Evolutionary conservation across 2,888 invertebrate species (phyloP).

Genomic region (Diarsia rubi): DNA sequence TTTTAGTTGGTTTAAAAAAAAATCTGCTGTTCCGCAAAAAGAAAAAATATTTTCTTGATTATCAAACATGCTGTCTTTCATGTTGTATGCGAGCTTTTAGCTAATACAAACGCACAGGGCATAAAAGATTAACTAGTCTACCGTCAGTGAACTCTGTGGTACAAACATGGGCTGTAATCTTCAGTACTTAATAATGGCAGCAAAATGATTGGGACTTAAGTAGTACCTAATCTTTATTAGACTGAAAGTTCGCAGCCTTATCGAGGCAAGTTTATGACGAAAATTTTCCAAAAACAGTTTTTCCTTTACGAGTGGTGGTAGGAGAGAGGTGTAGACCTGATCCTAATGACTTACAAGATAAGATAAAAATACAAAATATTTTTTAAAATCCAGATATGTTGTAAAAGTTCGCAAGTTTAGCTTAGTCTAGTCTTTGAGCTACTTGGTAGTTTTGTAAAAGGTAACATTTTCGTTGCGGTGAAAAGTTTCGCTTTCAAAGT

Average conservation of each 20-base stretch:
- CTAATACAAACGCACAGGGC: neutral
- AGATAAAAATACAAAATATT: conserved; percentile 30
- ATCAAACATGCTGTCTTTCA: neutral
- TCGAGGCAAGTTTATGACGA: conserved; percentile 4
- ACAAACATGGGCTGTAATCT: neutral
- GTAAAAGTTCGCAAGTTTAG: conserved; percentile 28
- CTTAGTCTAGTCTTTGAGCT: conserved; percentile 31
- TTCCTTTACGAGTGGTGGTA: neutral
- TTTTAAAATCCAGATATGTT: conserved; percentile 15
- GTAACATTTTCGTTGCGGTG: conserved; percentile 19
- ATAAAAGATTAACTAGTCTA: no score
- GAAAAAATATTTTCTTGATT: neutral
- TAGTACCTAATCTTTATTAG: conserved; percentile 10
- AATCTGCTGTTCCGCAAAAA: neutral
- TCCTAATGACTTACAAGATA: conserved; percentile 40
- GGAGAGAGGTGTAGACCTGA: neutral
- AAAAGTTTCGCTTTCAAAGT: conserved; percentile 27
- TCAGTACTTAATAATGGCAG: neutral
- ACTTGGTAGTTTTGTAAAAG: conserved; percentile 44
- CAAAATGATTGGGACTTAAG: neutral
- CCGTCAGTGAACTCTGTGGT: no score
- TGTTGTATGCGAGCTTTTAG: neutral
- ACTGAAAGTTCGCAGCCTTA: conserved; percentile 9
- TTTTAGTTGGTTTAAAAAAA: neutral
- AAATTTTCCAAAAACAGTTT: neutral